Evolutionary conservation across 2,113 vertebrate genomes (phyloP).

Genomic region (Sturnus vulgaris): DNA sequence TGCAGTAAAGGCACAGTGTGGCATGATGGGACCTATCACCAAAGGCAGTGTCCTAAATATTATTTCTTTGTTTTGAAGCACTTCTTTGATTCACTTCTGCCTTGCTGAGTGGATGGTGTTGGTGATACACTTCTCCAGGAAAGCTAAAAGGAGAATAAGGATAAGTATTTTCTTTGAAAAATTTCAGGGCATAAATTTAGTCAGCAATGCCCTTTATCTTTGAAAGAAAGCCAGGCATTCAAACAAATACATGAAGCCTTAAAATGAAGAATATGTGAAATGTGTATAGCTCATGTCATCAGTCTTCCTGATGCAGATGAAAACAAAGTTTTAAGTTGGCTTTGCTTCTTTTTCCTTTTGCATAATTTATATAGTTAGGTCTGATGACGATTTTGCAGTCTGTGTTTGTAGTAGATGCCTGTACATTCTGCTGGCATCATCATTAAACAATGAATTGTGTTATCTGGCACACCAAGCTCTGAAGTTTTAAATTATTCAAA

Average conservation of each 20-base stretch:
- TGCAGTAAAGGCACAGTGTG: not conserved
- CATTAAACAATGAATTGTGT: slow-evolving; percentile 50
- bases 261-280: not conserved
- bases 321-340: not conserved
- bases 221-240: not conserved
- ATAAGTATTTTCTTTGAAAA: not conserved
- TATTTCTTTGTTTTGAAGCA: slow-evolving; percentile 7
- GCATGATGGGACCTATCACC: not conserved
- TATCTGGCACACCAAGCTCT: slow-evolving; percentile 52
- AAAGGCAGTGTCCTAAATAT: not conserved
- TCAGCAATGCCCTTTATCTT: not conserved
- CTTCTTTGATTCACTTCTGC: not conserved
- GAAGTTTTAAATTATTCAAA: slow-evolving; percentile 70
- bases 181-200: not conserved
- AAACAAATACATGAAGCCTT: not conserved
- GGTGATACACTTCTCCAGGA: not conserved
- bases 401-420: not conserved
- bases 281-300: not conserved
- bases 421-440: not conserved
- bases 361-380: slow-evolving; percentile 30
- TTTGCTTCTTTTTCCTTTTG: not conserved
- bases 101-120: not conserved
- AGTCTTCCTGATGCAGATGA: not conserved
- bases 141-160: not conserved
- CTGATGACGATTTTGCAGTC: not conserved